These are phyloP conservation scores for Galerucella nymphaeae DNA, from an alignment of 2,888 invertebrate species.

Conservation along the genomic window DNA sequence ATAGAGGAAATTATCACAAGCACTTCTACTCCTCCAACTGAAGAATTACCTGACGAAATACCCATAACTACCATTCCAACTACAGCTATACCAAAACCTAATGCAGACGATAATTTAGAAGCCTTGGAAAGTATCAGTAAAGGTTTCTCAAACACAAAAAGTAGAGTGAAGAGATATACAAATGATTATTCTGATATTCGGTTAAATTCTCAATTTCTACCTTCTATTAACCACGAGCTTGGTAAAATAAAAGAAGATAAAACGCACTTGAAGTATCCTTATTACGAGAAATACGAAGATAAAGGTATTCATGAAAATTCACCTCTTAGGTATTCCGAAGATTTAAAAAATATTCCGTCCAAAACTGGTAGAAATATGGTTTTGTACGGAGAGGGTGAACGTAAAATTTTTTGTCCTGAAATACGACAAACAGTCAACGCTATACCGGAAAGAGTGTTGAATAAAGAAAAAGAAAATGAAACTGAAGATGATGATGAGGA, in stretches of 20 bases:
- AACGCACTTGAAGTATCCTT: slow-evolving; percentile 72
- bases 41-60: slow-evolving; percentile 39
- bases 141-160: slow-evolving; percentile 26
- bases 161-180: slow-evolving; percentile 44
- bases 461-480: slow-evolving; percentile 48
- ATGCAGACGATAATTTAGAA: slow-evolving; percentile 13
- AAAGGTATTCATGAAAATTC: slow-evolving; percentile 67
- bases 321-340: slow-evolving; percentile 75
- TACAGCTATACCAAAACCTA: slow-evolving; percentile 43
- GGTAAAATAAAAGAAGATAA: slow-evolving; percentile 42
- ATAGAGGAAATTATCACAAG: slow-evolving; percentile 37
- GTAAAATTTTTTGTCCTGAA: slow-evolving; percentile 67
- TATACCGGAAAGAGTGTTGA: slow-evolving; percentile 65
- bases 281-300: slow-evolving; percentile 66
- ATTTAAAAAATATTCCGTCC: slow-evolving; percentile 71
- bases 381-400: slow-evolving; percentile 75
- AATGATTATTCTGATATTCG: slow-evolving; percentile 53
- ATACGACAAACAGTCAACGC: slow-evolving; percentile 69
- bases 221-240: slow-evolving; percentile 51
- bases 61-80: slow-evolving; percentile 44
- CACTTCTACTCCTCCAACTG: slow-evolving; percentile 27
- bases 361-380: slow-evolving; percentile 76
- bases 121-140: slow-evolving; percentile 30
- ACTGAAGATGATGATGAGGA: slow-evolving; percentile 48
- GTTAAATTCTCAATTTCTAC: slow-evolving; percentile 55